Evolutionary conservation across 2,888 invertebrate genomes (phyloP).

Genomic region (Notocelia uddmanniana): DNA sequence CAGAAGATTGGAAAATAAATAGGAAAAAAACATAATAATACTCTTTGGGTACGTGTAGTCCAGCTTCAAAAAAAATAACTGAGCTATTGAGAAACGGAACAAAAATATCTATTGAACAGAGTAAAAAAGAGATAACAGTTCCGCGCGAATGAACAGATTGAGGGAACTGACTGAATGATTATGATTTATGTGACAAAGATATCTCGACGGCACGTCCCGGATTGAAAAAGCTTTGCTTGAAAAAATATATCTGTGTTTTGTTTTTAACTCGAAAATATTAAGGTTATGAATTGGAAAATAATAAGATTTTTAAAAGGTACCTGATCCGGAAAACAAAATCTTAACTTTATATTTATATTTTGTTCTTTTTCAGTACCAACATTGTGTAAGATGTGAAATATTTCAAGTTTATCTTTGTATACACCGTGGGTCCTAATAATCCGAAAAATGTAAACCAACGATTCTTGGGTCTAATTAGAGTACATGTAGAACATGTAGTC

Average conservation of each 20-base stretch:
- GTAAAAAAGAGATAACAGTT: conserved; percentile 31
- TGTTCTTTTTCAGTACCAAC: too few species aligned
- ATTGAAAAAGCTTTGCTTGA: conserved; percentile 5
- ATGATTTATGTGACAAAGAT: conserved; percentile 38
- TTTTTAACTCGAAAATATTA: neutral
- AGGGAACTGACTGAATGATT: conserved; percentile 33
- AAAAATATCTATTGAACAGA: conserved; percentile 15
- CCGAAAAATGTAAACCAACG: too few species aligned
- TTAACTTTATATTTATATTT: too few species aligned
- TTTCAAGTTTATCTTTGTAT: too few species aligned
- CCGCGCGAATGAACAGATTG: conserved; percentile 34
- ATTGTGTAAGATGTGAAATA: too few species aligned
- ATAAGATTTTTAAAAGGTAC: too few species aligned
- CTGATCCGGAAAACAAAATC: too few species aligned
- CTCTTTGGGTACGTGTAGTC: neutral
- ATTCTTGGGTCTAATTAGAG: too few species aligned
- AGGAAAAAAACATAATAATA: neutral
- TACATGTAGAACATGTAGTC: too few species aligned
- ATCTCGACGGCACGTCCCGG: conserved; percentile 33
- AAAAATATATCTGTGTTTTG: conserved; percentile 9
- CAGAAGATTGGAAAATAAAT: neutral
- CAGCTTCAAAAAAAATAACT: neutral
- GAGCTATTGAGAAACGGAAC: neutral
- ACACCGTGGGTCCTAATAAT: too few species aligned
- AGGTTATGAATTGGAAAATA: too few species aligned